A percentile compares a stretch with the other conserved stretches of the same genome.
Conservation (phyloP, 2,113 vertebrate species). For the Dipodomys stephensi region DNA sequence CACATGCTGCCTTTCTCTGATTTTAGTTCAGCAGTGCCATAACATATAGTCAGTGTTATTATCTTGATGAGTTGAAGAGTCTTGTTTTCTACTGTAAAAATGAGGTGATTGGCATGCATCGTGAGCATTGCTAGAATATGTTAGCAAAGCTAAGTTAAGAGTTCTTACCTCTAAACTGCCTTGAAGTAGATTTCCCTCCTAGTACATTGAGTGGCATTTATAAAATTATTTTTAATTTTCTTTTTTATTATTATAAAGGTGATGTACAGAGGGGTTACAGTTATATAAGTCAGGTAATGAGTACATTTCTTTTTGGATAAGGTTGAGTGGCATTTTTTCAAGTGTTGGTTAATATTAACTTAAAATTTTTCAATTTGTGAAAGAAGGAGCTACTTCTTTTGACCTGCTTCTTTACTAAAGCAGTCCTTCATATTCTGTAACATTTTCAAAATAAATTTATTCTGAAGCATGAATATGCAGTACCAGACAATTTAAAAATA, state of each 20-base stretch:
- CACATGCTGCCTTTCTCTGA: conserved; percentile 1
- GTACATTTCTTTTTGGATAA: too few relatives aligned
- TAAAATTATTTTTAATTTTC: too few relatives aligned
- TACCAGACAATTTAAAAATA: not conserved
- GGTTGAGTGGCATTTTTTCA: not conserved
- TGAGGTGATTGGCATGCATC: conserved; percentile 57
- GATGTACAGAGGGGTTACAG: too few relatives aligned
- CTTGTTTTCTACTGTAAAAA: conserved; percentile 38
- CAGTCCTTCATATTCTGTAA: conserved; percentile 36
- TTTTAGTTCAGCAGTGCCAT: conserved; percentile 33
- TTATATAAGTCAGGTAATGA: too few relatives aligned
- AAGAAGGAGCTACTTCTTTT: conserved; percentile 57
- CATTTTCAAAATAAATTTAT: conserved; percentile 52
- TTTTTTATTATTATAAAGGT: too few relatives aligned
- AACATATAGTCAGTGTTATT: conserved; percentile 16
- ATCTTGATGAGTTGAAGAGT: not conserved
- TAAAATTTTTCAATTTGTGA: conserved; percentile 63
- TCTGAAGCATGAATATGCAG: conserved; percentile 23
- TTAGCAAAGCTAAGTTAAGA: conserved; percentile 71
- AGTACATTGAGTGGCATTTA: conserved; percentile 66
- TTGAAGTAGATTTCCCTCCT: conserved; percentile 57
- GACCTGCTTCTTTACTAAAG: conserved; percentile 59
- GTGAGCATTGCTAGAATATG: conserved; percentile 66
- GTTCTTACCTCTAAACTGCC: conserved; percentile 50
- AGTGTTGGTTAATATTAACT: conserved; percentile 73